Base-by-base conservation (phyloP, 2,888 invertebrate genomes). In the Altica lythri region DNA sequence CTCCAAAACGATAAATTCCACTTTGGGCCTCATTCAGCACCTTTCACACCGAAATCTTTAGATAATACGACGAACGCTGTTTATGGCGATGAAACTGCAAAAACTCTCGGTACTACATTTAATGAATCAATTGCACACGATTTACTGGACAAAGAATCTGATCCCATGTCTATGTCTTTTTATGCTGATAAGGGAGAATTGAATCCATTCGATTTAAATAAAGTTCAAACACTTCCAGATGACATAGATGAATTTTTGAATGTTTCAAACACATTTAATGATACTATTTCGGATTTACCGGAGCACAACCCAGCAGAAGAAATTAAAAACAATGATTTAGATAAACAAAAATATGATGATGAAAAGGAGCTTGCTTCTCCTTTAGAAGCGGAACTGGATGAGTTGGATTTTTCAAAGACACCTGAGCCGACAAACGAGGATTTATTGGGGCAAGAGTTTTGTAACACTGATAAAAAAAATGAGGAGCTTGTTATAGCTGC, bases 131-230 rank as follows among this genome's bases (percentile, higher is more conserved):
- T 59, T 30, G 30, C 48, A 6, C 50, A 53, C 6, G 53, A 57
- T 27, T 18, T 42, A 8, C 77, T 68, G 13, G 62, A 61, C 34
- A 83, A 83, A 68, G 82, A 83, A 68, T 75, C 80, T 53, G 83
- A 84, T 75, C 83, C 83, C 10, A 84, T 84, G 84, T 83, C 82
- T 59, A 83, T 82, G 82, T 83, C 83, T 48, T 84, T 84, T 70
- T 83, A 83, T 67, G 83, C 83, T 66, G 83, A 83, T 66, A 81
- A 83, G 68, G 81, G 80, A 2, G 67, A 65, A 9, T 29, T 52
- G 47, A 75, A 79, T 65, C 78, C 77, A 37, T 81, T 83, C 35
- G 83, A 83, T 71, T 76, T 84, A 18, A 83, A 84, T 69, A 80
- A 83, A 58, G 83, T 84, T 14, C 84, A 83, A 62, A 66, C 75